phyloP scores from a whole-genome alignment of 1,140 invertebrate genomes.

The Euborellia annulipes region DNA sequence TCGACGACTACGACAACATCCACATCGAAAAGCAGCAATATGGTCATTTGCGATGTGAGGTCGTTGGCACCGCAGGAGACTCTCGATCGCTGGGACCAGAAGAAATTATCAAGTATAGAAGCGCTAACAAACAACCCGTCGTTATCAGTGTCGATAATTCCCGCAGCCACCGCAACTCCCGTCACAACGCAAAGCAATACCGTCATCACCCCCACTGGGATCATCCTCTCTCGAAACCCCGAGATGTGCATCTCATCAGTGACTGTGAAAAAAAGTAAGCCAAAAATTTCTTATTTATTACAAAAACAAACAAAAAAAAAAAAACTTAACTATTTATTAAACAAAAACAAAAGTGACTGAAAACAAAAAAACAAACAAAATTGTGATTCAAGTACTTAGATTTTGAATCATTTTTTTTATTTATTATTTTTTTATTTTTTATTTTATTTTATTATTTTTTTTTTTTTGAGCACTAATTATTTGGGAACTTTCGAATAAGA shows the following conservation, averaged over 20 bases:
- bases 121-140: neutral
- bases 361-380: too few species aligned
- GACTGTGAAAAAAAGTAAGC: slow-evolving; percentile 1
- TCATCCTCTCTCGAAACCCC: slow-evolving; percentile 7
- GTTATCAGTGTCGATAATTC: slow-evolving; percentile 7
- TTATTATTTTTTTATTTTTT: too few species aligned
- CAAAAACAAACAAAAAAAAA: too few species aligned
- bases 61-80: slow-evolving; percentile 14
- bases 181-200: neutral
- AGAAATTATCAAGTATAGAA: neutral
- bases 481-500: too few species aligned
- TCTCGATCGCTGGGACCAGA: slow-evolving; percentile 4
- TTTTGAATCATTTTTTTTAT: too few species aligned
- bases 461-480: too few species aligned
- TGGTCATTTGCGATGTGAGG: slow-evolving; percentile 29
- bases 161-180: neutral
- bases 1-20: slow-evolving; percentile 2
- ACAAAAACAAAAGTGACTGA: too few species aligned
- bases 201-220: slow-evolving; percentile 9
- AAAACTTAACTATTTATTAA: too few species aligned
- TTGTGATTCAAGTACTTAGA: too few species aligned
- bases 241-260: slow-evolving; percentile 8
- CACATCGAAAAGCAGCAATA: neutral
- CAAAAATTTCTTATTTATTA: too few species aligned
- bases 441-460: too few species aligned